These are phyloP conservation scores for Cephonodes hylas DNA, from an alignment of 2,888 invertebrate species.

Conservation along the genomic window DNA sequence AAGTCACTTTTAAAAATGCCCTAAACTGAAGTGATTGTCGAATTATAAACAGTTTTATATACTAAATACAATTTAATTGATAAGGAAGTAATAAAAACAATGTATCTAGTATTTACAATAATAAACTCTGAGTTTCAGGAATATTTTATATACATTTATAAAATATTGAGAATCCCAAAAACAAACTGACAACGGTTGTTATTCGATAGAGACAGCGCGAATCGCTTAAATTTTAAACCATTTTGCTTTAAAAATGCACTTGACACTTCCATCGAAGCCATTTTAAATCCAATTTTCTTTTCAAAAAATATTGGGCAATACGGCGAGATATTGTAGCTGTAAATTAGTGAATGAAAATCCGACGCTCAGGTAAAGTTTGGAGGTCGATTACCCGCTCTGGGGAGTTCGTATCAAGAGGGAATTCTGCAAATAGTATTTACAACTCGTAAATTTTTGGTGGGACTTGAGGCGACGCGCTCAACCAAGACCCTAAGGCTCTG, in stretches of 20 bases:
- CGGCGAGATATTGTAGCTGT: not conserved
- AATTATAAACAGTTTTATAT: too few species aligned
- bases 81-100: too few species aligned
- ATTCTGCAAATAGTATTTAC: constrained; percentile 41
- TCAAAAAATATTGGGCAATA: not conserved
- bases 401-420: constrained; percentile 17
- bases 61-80: too few species aligned
- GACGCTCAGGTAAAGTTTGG: constrained; percentile 9
- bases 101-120: too few species aligned
- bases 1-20: too few species aligned
- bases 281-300: not conserved
- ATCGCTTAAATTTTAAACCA: not conserved
- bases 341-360: constrained; percentile 18
- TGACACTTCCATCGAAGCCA: not conserved
- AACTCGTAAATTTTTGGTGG: constrained; percentile 29
- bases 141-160: too few species aligned
- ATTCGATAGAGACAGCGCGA: not conserved
- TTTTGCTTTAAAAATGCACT: not conserved
- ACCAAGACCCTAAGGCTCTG: constrained; percentile 2
- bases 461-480: constrained; percentile 21
- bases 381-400: constrained; percentile 25
- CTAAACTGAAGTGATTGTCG: too few species aligned
- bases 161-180: too few species aligned
- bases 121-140: too few species aligned
- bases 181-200: not conserved